Evolutionary conservation across 1,140 invertebrate species (phyloP), one percentile per base, ranked within the genome.

Genomic region (Listronotus oregonensis): DNA sequence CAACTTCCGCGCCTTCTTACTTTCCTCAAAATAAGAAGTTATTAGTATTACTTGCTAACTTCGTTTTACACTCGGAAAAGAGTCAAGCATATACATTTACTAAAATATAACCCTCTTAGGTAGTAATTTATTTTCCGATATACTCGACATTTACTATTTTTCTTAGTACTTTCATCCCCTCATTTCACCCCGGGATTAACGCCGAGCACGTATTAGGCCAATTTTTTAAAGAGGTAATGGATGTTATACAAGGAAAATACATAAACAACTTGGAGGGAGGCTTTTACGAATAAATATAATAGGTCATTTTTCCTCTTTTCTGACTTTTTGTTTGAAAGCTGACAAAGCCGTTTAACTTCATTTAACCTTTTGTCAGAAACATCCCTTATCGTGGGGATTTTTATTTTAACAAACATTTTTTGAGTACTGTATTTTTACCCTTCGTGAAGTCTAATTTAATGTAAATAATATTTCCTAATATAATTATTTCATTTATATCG

Each of bases 161-260:
- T 61, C 59, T 61, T 61, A 52, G 59, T 47, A 47, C 50, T 61
- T 61, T 52, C 57, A 60, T 40, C 59, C 59, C 59, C 59, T 61
- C 59, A 34, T 61, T 59, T 61, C 49, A 34, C 15, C 49, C 47
- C 47, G 32, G 46, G 18, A 61, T 61, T 61, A 61, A 61, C 59
- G 46, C 59, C 31, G 17, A 18, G 59, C 59, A 61, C 59, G 59
- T 61, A 61, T 61, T 51, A 61, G 49, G 59, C 59, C 57, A 61
- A 61, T 60, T 61, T 57, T 59, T 61, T 61, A 61, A 61, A 61
- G 59, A 61, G 47, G 59, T 61, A 61, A 61, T 61, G 59, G 59
- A 61, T 61, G 59, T 46, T 27, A 61, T 61, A 61, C 59, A 61
- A 61, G 59, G 49, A 61, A 61, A 61, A 50, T 42, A 61, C 59